Evolutionary conservation across 2,797 vertebrate genomes (phyloP).

Genomic region (Enteromius treurensis): DNA sequence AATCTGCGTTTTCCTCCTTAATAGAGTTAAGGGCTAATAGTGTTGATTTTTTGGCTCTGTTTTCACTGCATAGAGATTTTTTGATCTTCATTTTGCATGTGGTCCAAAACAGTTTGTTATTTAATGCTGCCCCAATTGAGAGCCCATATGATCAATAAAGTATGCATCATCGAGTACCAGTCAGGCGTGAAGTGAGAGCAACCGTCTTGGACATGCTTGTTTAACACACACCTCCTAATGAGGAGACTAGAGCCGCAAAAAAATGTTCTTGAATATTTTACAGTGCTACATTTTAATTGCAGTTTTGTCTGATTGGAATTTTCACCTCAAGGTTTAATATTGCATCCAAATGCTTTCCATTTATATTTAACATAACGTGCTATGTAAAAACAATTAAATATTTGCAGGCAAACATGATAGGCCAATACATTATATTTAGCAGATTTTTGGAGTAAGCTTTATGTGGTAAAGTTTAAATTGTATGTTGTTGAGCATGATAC

Average conservation of each 20-base stretch:
- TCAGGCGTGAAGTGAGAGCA: conserved; percentile 48
- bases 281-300: not conserved
- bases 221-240: conserved; percentile 15
- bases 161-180: conserved; percentile 64
- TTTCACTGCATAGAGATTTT: conserved; percentile 43
- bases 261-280: not conserved
- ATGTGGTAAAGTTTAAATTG: no score
- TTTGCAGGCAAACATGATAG: conserved; percentile 62
- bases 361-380: conserved; percentile 5
- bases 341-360: not conserved
- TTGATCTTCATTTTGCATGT: conserved; percentile 21
- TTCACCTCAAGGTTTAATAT: not conserved
- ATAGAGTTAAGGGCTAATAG: conserved; percentile 33
- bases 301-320: not conserved
- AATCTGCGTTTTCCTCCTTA: conserved; percentile 60
- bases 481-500: no score
- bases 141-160: conserved; percentile 66
- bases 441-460: no score
- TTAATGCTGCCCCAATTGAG: conserved; percentile 59
- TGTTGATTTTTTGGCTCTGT: conserved; percentile 34
- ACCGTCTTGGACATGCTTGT: conserved; percentile 12
- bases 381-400: conserved; percentile 69
- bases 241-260: not conserved
- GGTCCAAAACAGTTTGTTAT: conserved; percentile 18
- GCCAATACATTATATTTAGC: no score